A percentile compares a stretch with the other conserved stretches of the same genome.
Evolutionary conservation across 1,140 invertebrate species (phyloP).

Genomic region (Leptopilina clavipes): DNA sequence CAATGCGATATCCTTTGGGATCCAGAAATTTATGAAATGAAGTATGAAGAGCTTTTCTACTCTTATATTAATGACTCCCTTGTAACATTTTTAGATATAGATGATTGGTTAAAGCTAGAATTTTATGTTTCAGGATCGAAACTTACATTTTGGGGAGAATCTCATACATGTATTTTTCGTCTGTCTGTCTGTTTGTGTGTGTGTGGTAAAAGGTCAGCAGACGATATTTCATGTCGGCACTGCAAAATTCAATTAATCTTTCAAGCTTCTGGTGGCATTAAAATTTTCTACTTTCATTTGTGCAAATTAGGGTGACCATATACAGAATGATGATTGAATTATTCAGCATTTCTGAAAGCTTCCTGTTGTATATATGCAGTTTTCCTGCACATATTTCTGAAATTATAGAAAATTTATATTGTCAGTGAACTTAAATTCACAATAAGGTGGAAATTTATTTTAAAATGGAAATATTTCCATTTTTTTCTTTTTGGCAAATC

Average conservation of each 20-base stretch:
- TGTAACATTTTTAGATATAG: constrained; percentile 41
- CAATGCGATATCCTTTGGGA: not conserved
- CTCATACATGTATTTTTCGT: not conserved
- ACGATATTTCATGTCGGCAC: constrained; percentile 38
- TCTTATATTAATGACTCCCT: constrained; percentile 42
- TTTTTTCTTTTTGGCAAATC: too few relatives aligned
- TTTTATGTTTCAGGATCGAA: constrained; percentile 40
- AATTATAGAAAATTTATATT: constrained; percentile 4
- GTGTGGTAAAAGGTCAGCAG: constrained; percentile 28
- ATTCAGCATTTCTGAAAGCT: constrained; percentile 9
- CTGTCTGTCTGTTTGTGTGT: too few relatives aligned
- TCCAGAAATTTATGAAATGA: constrained; percentile 35
- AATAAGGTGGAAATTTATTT: too few relatives aligned
- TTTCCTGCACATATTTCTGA: not conserved
- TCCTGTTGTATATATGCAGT: not conserved
- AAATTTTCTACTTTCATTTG: constrained; percentile 30
- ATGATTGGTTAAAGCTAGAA: constrained; percentile 44
- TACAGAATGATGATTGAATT: constrained; percentile 7
- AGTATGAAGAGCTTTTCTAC: constrained; percentile 40
- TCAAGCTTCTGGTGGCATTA: not conserved
- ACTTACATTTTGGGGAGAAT: constrained; percentile 34
- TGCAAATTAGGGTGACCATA: not conserved
- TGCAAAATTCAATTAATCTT: constrained; percentile 2
- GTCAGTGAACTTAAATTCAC: too few relatives aligned
- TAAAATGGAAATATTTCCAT: too few relatives aligned